These are phyloP conservation scores for Muscicapa comitata DNA, from an alignment of 2,797 vertebrate genomes.

Conservation along the genomic window DNA sequence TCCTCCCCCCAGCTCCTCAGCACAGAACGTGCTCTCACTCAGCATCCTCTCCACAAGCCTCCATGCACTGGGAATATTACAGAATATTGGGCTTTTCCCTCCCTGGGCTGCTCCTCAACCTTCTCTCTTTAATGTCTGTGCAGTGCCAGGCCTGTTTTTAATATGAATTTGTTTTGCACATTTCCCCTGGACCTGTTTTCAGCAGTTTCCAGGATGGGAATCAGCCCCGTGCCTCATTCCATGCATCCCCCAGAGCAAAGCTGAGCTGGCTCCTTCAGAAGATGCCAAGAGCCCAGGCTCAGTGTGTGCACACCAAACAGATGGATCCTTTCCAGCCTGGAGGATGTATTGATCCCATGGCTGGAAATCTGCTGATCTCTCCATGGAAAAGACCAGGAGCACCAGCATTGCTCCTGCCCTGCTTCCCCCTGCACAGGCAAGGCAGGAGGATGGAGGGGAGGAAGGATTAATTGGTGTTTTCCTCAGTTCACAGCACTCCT, in stretches of 20 bases:
- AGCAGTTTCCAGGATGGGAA: neutral
- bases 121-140: neutral
- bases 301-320: neutral
- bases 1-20: neutral
- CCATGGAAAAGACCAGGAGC: neutral
- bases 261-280: neutral
- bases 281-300: neutral
- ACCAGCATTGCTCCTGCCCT: neutral
- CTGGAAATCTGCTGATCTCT: slow-evolving; percentile 25
- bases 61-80: neutral
- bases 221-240: neutral
- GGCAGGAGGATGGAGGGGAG: neutral
- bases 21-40: neutral
- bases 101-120: neutral
- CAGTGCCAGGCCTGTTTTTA: neutral
- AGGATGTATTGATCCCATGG: neutral
- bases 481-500: neutral
- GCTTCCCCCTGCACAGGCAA: neutral
- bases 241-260: neutral
- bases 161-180: neutral
- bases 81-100: neutral
- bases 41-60: neutral
- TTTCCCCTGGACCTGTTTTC: neutral
- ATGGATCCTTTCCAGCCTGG: slow-evolving; percentile 18
- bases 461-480: neutral